Conservation (phyloP, 92 coral and sea anemone genomes). For the Palythoa grandis region DNA sequence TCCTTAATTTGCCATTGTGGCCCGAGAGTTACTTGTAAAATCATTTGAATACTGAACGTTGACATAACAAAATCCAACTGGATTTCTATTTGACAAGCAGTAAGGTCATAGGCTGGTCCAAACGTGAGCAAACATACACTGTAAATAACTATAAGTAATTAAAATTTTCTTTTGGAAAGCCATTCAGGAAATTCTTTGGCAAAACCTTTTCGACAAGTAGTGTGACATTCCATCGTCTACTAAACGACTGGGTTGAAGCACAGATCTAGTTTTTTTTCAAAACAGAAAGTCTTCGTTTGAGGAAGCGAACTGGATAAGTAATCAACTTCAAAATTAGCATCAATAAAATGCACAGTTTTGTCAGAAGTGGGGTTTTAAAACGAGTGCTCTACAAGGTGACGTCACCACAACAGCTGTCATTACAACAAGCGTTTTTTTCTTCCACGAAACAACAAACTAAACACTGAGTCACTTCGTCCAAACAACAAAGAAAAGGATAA, state of each 20-base stretch:
- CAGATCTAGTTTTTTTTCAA: neutral
- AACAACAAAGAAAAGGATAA: neutral
- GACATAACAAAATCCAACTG: constrained; percentile 78
- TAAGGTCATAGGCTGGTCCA: constrained; percentile 70
- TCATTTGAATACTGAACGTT: constrained; percentile 81
- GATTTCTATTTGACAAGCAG: constrained; percentile 63
- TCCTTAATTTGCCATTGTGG: constrained; percentile 20
- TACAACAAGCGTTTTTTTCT: constrained; percentile 3
- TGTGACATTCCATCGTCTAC: constrained; percentile 19
- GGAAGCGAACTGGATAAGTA: neutral
- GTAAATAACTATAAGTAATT: constrained; percentile 71
- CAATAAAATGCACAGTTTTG: constrained; percentile 30
- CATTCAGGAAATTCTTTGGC: constrained; percentile 28
- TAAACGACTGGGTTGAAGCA: neutral
- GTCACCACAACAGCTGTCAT: constrained; percentile 35
- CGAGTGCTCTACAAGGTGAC: constrained; percentile 17
- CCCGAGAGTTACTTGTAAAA: constrained; percentile 33
- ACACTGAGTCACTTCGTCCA: neutral
- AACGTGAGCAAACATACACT: constrained; percentile 63
- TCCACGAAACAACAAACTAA: constrained; percentile 5
- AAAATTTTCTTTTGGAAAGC: constrained; percentile 54
- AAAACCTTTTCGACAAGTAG: constrained; percentile 31
- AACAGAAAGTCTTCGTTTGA: neutral
- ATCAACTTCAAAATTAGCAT: constrained; percentile 6
- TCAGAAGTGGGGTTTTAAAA: constrained; percentile 27